Base-by-base conservation (phyloP, 2,113 vertebrate genomes). In the Atherinomorus stipes region DNA sequence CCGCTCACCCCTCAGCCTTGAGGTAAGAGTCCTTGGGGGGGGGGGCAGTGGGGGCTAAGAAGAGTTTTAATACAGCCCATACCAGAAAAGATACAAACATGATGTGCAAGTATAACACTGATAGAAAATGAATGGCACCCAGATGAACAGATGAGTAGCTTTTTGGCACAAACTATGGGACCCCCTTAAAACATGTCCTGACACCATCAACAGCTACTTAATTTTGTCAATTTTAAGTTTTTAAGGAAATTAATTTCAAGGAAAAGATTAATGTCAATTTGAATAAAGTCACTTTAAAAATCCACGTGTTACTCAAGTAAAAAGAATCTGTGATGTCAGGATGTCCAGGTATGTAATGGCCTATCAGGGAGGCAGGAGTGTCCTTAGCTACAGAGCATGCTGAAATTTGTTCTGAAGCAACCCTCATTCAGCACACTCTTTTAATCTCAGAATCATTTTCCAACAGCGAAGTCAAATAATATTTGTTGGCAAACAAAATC, bases 1-100 rank as follows among this genome's bases (percentile, higher is more conserved):
- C 78, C 1, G 26, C 69, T 85, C 80, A 69, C 70, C 71, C 83
- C 70, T 83, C 62, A 86, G 84, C 78, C 80, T 90, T 67, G 65
- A 88, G 84, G 77, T 59, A 62, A 26, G 26, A 67, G 40, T 60
- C 31, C 21, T 58, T 15, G 22, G 19, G 2, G 45, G 58, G 3
- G 34, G 45, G 58, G 3, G 34, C 25, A 22, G 16, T 4, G 53
- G 56, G 42, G 31, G 21, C 25, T 44, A 44, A 7, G 11, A 28
- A 34, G 15, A 28, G 22, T 52, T 64, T 57, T 26, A 66, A 53
- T 45, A 58, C 49, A 31, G 62, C 58, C 25, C 28, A 62, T 8
- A 69, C 3, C 16, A 79, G 47, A 83, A 25, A 80, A 11, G 25
- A 80, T 26, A 74, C 3, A 78, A 61, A 71, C 26, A 71, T 57